These are phyloP conservation scores for Anoplopoma fimbria DNA, from an alignment of 2,113 vertebrate genomes.

Conservation along the genomic window DNA sequence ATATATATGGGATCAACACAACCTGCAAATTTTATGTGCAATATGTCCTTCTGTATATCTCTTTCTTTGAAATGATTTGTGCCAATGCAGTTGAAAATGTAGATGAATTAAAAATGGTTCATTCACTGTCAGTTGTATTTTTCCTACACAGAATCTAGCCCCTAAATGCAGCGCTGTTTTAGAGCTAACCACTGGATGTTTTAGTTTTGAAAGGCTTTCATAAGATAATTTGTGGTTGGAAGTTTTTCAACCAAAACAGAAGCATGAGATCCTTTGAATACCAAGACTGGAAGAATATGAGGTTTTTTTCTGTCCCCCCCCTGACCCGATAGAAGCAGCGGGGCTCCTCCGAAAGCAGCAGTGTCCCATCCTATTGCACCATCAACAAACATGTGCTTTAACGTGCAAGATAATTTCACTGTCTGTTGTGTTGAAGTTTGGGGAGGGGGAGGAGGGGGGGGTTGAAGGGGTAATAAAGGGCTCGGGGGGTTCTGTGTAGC, in stretches of 20 bases:
- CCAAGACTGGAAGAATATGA: too few species aligned
- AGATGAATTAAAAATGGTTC: background rate
- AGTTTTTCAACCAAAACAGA: background rate
- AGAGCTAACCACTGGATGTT: background rate
- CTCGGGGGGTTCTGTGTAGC: slow-evolving; percentile 55
- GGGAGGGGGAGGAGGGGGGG: background rate
- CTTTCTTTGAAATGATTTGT: background rate
- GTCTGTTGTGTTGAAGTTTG: background rate
- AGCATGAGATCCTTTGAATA: background rate
- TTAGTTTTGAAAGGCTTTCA: background rate
- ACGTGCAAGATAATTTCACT: slow-evolving; percentile 26
- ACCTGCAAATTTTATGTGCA: background rate
- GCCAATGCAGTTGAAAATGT: background rate
- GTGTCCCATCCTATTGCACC: background rate
- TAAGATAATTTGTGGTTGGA: background rate
- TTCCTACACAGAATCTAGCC: background rate
- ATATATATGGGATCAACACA: background rate
- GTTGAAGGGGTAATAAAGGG: background rate
- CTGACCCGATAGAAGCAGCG: background rate
- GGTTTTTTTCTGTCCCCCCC: background rate
- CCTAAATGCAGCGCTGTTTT: background rate
- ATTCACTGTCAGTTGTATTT: background rate
- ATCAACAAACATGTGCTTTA: slow-evolving; percentile 22
- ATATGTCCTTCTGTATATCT: background rate
- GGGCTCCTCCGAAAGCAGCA: background rate